These are phyloP conservation scores for Distichodus sexfasciatus DNA, from an alignment of 2,797 vertebrate genomes.

Conservation along the genomic window DNA sequence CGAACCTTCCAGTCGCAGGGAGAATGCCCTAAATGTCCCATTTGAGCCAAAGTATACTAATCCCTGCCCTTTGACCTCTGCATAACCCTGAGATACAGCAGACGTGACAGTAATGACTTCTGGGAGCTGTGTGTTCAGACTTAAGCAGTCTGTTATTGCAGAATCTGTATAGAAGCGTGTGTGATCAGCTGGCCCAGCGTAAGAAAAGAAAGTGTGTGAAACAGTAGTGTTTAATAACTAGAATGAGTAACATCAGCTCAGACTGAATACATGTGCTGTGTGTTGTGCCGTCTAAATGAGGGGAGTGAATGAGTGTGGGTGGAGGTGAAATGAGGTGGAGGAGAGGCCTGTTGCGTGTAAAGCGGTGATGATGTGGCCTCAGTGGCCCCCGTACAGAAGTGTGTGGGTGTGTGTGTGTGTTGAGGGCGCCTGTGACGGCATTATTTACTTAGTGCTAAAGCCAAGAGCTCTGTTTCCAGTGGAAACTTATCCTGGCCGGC, in stretches of 20 bases:
- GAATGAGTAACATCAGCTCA: slow-evolving; percentile 25
- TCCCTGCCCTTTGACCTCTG: no score
- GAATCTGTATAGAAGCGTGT: no score
- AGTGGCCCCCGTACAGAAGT: neutral
- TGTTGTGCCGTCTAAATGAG: neutral
- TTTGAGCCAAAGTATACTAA: no score
- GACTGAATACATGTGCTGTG: neutral
- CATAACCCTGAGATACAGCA: no score
- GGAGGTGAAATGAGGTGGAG: neutral
- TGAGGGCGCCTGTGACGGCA: slow-evolving; percentile 24
- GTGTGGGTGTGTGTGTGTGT: neutral
- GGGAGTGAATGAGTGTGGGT: neutral
- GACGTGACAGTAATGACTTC: no score
- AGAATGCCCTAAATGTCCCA: no score
- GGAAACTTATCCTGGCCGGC: slow-evolving; percentile 50
- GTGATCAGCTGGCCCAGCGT: no score
- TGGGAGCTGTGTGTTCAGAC: no score
- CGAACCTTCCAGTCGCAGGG: no score
- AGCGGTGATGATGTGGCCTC: neutral
- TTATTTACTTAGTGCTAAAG: slow-evolving; percentile 32
- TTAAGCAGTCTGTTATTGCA: no score
- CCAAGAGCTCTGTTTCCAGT: slow-evolving; percentile 30
- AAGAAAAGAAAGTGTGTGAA: no score
- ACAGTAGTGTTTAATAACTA: no score
- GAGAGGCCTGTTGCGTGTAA: slow-evolving; percentile 17